Percentiles rank a stretch among this genome's conserved stretches.
Evolutionary conservation across 2,888 invertebrate genomes (phyloP).

Genomic region (Parnassius mnemosyne): DNA sequence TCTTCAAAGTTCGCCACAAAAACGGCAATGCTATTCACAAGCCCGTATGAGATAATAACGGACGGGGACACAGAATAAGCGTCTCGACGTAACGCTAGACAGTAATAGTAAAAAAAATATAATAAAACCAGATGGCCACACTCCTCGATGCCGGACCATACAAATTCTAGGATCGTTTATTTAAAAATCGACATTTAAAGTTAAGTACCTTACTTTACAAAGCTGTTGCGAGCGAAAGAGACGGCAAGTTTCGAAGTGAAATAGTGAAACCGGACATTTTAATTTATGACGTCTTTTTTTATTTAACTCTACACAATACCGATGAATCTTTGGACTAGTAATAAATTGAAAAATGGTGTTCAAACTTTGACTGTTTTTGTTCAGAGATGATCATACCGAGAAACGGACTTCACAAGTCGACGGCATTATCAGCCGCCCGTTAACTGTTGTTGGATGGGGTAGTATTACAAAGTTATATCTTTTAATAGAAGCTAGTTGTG

Average conservation of each 20-base stretch:
- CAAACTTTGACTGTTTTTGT: slow-evolving; percentile 66
- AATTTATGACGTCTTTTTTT: slow-evolving; percentile 76
- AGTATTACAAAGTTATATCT: slow-evolving; percentile 63
- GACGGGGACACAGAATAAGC: slow-evolving; percentile 71
- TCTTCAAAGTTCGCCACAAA: slow-evolving; percentile 73
- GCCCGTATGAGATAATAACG: slow-evolving; percentile 69
- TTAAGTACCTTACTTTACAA: slow-evolving; percentile 71
- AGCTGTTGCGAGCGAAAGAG: slow-evolving; percentile 57
- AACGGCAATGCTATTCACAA: slow-evolving; percentile 65
- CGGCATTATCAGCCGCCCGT: slow-evolving; percentile 54
- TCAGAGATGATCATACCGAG: slow-evolving; percentile 55
- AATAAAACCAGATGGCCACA: slow-evolving; percentile 69
- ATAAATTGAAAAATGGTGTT: slow-evolving; percentile 75
- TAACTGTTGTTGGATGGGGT: slow-evolving; percentile 61
- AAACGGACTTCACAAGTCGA: slow-evolving; percentile 78
- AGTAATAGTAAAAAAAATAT: slow-evolving; percentile 50
- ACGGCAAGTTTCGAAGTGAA: slow-evolving; percentile 48
- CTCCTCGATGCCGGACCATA: slow-evolving; percentile 47
- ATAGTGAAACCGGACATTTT: slow-evolving; percentile 68
- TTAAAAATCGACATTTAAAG: slow-evolving; percentile 70
- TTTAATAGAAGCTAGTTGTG: slow-evolving; percentile 52
- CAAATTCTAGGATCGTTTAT: slow-evolving; percentile 66
- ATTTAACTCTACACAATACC: slow-evolving; percentile 61
- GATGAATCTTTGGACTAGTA: slow-evolving; percentile 76
- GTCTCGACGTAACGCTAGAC: slow-evolving; percentile 68